Percentiles rank a stretch among this genome's conserved stretches.
Conservation (phyloP, 1,140 invertebrate genomes). For the Tetranychus cinnabarinus region DNA sequence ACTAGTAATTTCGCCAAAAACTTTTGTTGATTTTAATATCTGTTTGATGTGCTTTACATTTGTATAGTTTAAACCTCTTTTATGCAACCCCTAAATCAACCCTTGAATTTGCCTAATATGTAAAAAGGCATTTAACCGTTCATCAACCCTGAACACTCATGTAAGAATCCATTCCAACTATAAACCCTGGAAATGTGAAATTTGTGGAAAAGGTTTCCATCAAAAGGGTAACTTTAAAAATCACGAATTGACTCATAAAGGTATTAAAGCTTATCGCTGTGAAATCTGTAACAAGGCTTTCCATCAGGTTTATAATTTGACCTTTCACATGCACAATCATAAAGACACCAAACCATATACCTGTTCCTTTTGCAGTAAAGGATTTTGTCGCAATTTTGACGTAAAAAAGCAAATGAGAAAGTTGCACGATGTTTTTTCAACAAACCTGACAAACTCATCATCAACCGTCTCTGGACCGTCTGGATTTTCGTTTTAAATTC, state of each 20-base stretch:
- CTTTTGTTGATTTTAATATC: too few species aligned
- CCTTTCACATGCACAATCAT: constrained; percentile 32
- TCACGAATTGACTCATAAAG: constrained; percentile 85
- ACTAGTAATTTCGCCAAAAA: too few species aligned
- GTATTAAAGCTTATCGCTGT: constrained; percentile 90
- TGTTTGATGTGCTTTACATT: too few species aligned
- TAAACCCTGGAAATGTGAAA: constrained; percentile 85
- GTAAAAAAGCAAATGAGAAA: constrained; percentile 94
- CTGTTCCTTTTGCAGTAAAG: constrained; percentile 76
- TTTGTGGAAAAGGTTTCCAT: constrained; percentile 86
- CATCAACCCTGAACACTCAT: constrained; percentile 90
- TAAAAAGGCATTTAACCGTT: constrained; percentile 90
- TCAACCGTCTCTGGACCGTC: too few species aligned
- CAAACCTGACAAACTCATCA: too few species aligned
- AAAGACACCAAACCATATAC: constrained; percentile 83
- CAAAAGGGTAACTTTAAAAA: constrained; percentile 99
- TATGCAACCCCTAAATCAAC: too few species aligned
- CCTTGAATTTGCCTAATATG: constrained; percentile 75
- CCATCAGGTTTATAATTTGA: constrained; percentile 94
- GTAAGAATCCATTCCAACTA: constrained; percentile 85
- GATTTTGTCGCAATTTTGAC: constrained; percentile 96
- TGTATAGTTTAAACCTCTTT: too few species aligned
- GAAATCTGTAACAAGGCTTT: constrained; percentile 87
- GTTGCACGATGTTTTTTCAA: constrained; percentile 32
- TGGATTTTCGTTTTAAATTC: too few species aligned